Percentiles rank a stretch among this genome's conserved stretches.
phyloP scores from a whole-genome alignment of 2,888 invertebrate genomes.

The Aporophyla nigra region DNA sequence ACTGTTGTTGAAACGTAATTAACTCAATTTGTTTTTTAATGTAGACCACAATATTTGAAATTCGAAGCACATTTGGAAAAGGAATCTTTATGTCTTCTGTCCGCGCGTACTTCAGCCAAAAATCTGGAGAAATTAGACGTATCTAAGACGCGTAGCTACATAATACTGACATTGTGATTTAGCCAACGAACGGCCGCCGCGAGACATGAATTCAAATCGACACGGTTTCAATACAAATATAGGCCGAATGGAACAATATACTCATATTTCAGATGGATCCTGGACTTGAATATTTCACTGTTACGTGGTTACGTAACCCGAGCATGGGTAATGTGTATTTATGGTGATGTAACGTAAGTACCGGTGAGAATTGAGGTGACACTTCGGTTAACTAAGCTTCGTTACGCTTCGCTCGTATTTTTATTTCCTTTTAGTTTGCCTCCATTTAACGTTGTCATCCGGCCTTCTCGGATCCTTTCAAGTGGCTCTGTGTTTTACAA shows the following conservation, averaged over 20 bases:
- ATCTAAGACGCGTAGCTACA: constrained; percentile 58
- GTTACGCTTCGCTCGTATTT: constrained; percentile 53
- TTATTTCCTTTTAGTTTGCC: constrained; percentile 62
- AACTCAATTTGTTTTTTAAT: constrained; percentile 19
- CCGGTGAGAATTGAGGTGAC: constrained; percentile 62
- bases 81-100: constrained; percentile 49
- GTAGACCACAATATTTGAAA: background rate
- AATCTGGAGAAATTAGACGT: constrained; percentile 71
- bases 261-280: constrained; percentile 72
- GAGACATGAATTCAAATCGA: constrained; percentile 78
- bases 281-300: constrained; percentile 69
- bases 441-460: constrained; percentile 61
- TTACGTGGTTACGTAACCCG: constrained; percentile 62
- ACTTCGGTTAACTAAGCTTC: constrained; percentile 65
- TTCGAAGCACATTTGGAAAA: constrained; percentile 2
- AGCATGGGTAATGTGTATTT: constrained; percentile 64
- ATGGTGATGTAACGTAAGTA: constrained; percentile 61
- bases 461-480: constrained; percentile 34
- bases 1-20: constrained; percentile 11
- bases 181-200: constrained; percentile 69
- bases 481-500: constrained; percentile 50
- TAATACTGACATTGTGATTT: constrained; percentile 73
- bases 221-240: constrained; percentile 74
- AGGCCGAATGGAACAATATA: constrained; percentile 73
- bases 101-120: constrained; percentile 28